These are phyloP conservation scores for Heliocidaris tuberculata DNA, from an alignment of 35 echinoderm and acorn worm genomes.

Conservation along the genomic window DNA sequence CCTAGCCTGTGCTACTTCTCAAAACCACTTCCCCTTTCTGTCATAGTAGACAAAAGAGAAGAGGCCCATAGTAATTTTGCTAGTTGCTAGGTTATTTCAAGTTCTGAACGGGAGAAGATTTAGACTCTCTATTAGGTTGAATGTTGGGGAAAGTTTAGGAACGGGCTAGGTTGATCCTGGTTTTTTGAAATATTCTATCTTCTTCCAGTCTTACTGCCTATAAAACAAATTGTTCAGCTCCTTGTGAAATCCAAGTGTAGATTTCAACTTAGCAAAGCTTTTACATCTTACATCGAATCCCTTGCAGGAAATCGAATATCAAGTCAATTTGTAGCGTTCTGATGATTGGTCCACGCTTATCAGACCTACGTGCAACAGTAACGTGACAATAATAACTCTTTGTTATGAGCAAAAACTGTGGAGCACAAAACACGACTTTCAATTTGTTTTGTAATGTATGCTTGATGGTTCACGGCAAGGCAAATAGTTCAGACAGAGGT, in stretches of 20 bases:
- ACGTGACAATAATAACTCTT: not conserved
- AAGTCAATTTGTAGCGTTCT: not conserved
- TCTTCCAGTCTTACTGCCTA: not conserved
- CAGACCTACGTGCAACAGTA: not conserved
- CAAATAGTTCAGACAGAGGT: conserved; percentile 17
- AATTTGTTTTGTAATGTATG: conserved; percentile 22
- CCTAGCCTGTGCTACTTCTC: not conserved
- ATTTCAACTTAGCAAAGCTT: not conserved
- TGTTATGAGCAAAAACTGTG: not conserved
- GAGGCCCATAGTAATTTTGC: not conserved
- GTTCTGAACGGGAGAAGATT: too few relatives aligned
- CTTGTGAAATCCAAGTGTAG: not conserved
- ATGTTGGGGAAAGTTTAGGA: too few relatives aligned
- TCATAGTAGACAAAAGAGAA: not conserved
- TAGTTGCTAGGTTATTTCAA: not conserved
- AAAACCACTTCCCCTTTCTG: not conserved
- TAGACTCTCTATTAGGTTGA: too few relatives aligned
- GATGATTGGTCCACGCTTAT: not conserved
- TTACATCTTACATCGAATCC: not conserved
- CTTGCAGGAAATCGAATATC: not conserved
- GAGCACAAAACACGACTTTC: not conserved
- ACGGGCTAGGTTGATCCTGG: too few relatives aligned
- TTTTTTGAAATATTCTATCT: too few relatives aligned
- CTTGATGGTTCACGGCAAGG: not conserved
- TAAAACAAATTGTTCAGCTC: not conserved